Percentiles rank a stretch among this genome's conserved stretches.
Evolutionary conservation across 2,888 invertebrate genomes (phyloP).

Genomic region (Chromoteleia sp.): DNA sequence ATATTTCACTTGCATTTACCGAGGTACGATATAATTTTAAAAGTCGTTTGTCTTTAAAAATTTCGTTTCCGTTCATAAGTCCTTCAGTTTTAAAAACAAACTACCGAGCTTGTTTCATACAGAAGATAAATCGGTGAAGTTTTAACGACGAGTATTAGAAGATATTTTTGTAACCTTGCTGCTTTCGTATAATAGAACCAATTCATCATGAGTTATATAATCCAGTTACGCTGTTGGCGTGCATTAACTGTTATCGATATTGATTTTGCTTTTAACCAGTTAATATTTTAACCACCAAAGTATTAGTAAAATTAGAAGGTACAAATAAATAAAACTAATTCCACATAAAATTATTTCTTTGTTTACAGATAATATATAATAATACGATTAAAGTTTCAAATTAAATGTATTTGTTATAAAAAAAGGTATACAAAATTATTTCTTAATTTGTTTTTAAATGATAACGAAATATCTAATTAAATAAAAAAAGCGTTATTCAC

Average conservation of each 20-base stretch:
- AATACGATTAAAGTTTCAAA: not conserved
- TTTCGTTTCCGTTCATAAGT: slow-evolving; percentile 56
- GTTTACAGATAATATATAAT: not conserved
- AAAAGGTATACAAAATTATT: not conserved
- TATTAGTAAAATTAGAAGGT: too few species aligned
- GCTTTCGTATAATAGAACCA: slow-evolving; percentile 66
- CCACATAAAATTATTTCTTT: not conserved
- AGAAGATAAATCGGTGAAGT: slow-evolving; percentile 66
- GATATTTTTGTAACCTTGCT: slow-evolving; percentile 65
- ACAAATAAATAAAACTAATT: slow-evolving; percentile 3
- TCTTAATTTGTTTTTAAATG: too few species aligned
- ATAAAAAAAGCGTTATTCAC: not conserved
- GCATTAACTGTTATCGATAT: slow-evolving; percentile 42
- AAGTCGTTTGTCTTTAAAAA: slow-evolving; percentile 65
- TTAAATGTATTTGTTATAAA: not conserved
- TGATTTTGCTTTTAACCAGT: slow-evolving; percentile 19
- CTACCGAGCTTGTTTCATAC: slow-evolving; percentile 64
- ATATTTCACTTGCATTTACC: slow-evolving; percentile 52
- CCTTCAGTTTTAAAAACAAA: slow-evolving; percentile 66
- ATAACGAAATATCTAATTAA: not conserved
- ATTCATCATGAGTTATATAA: slow-evolving; percentile 65
- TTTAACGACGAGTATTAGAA: slow-evolving; percentile 67
- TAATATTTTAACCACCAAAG: too few species aligned
- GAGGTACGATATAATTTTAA: slow-evolving; percentile 30
- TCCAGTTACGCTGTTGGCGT: slow-evolving; percentile 37